Evolutionary conservation across 2,888 invertebrate genomes (phyloP).

Genomic region (Sphaerophoria taeniata): DNA sequence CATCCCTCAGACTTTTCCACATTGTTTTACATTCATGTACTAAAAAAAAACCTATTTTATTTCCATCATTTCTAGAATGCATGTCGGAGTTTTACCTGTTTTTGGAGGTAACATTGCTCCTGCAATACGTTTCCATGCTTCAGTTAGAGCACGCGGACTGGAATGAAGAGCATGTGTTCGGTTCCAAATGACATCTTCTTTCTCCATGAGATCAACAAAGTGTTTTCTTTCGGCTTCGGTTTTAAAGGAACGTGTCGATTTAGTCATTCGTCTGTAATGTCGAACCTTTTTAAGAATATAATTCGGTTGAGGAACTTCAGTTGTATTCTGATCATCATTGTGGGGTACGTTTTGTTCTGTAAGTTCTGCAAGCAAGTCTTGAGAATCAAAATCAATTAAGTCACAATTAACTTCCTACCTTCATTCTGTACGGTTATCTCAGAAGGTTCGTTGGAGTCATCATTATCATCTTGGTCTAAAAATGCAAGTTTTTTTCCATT

Average conservation of each 20-base stretch:
- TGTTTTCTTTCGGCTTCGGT: conserved; percentile 8
- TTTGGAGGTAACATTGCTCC: conserved; percentile 1
- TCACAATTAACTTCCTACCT: no score
- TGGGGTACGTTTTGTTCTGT: not conserved
- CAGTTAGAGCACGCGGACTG: not conserved
- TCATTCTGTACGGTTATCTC: no score
- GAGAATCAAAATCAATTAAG: no score
- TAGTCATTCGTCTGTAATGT: conserved; percentile 5
- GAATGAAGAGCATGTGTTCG: conserved; percentile 11
- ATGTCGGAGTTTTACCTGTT: conserved; percentile 10
- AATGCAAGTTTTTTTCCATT: not conserved
- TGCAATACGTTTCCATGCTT: conserved; percentile 31
- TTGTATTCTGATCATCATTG: not conserved
- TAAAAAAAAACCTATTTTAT: not conserved
- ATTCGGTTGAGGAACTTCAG: not conserved
- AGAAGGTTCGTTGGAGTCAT: no score
- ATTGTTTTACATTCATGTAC: conserved; percentile 25
- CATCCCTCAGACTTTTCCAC: conserved; percentile 32
- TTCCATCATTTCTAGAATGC: not conserved
- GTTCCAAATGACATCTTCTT: conserved; percentile 33
- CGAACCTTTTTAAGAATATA: not conserved
- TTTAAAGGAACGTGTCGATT: conserved; percentile 24
- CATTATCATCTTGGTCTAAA: no score
- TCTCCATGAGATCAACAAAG: conserved; percentile 22
- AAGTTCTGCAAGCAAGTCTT: conserved; percentile 10